Evolutionary conservation across 2,113 vertebrate genomes (phyloP).

Genomic region (Galbula dea): DNA sequence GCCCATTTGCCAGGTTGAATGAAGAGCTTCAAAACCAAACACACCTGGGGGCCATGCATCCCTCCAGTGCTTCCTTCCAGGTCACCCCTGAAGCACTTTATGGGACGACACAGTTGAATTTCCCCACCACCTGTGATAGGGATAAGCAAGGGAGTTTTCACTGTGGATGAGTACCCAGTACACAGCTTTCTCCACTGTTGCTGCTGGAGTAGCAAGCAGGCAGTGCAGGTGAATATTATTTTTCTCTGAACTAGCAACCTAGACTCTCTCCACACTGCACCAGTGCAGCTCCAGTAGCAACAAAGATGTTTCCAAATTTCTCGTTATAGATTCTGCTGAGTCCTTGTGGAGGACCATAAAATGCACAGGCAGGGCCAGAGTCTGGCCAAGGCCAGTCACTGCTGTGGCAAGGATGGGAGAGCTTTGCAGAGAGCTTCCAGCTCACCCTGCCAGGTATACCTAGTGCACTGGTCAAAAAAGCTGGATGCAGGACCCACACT

Average conservation of each 20-base stretch:
- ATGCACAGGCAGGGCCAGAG: background rate
- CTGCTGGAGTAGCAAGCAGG: fast-evolving
- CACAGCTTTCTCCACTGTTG: background rate
- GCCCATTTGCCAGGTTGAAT: background rate
- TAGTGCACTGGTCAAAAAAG: background rate
- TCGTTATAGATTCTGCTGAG: background rate
- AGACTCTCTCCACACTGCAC: background rate
- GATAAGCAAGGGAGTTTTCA: background rate
- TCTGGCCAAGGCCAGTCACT: background rate
- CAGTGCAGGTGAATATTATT: background rate
- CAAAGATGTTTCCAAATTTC: background rate
- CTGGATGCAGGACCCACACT: fast-evolving
- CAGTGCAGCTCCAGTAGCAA: background rate
- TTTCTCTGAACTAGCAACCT: background rate
- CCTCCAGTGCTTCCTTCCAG: background rate
- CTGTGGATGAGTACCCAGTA: background rate
- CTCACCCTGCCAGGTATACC: background rate
- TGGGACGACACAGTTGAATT: background rate
- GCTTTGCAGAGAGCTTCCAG: background rate
- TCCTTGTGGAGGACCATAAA: background rate
- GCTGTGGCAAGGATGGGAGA: background rate
- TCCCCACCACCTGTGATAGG: background rate
- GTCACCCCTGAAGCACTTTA: background rate
- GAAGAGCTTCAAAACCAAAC: background rate
- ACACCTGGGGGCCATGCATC: background rate